Evolutionary conservation across 2,888 invertebrate genomes (phyloP).

Genomic region (Trypoxylon attenuatum): DNA sequence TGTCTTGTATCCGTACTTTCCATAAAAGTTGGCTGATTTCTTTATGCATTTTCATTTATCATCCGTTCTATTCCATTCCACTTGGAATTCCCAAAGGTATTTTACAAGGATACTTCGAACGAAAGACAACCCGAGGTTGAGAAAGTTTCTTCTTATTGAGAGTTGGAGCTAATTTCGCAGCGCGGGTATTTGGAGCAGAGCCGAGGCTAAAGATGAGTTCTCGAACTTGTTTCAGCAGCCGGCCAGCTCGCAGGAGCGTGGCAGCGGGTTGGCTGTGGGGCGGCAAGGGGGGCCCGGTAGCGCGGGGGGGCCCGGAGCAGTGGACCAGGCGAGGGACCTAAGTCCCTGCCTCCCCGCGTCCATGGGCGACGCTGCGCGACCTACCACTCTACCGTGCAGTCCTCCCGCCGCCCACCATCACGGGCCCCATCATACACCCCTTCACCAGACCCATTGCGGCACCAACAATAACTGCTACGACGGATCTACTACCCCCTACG

Average conservation of each 20-base stretch:
- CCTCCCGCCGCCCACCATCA: slow-evolving; percentile 74
- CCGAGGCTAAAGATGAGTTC: too few relatives aligned
- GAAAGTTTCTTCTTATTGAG: too few relatives aligned
- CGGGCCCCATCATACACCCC: slow-evolving; percentile 64
- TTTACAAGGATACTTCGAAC: neutral
- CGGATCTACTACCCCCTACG: slow-evolving; percentile 74
- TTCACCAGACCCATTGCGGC: slow-evolving; percentile 72
- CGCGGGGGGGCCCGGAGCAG: slow-evolving; percentile 77
- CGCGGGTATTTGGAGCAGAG: too few relatives aligned
- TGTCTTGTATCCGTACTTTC: too few relatives aligned
- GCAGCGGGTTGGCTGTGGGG: slow-evolving; percentile 73
- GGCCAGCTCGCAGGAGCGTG: slow-evolving; percentile 76
- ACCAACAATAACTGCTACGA: slow-evolving; percentile 77
- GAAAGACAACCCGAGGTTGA: neutral
- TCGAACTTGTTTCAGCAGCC: slow-evolving; percentile 78
- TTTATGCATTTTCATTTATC: too few relatives aligned
- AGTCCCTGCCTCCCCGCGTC: slow-evolving; percentile 84
- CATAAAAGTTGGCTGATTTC: too few relatives aligned
- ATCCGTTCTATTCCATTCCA: neutral
- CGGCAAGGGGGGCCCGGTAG: slow-evolving; percentile 77
- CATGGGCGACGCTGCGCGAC: slow-evolving; percentile 77
- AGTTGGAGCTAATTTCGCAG: too few relatives aligned
- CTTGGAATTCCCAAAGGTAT: neutral
- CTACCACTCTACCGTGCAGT: slow-evolving; percentile 78
- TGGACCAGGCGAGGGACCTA: slow-evolving; percentile 84